These are phyloP conservation scores for Polyodon spathula DNA, from an alignment of 2,113 vertebrate species.

Conservation along the genomic window DNA sequence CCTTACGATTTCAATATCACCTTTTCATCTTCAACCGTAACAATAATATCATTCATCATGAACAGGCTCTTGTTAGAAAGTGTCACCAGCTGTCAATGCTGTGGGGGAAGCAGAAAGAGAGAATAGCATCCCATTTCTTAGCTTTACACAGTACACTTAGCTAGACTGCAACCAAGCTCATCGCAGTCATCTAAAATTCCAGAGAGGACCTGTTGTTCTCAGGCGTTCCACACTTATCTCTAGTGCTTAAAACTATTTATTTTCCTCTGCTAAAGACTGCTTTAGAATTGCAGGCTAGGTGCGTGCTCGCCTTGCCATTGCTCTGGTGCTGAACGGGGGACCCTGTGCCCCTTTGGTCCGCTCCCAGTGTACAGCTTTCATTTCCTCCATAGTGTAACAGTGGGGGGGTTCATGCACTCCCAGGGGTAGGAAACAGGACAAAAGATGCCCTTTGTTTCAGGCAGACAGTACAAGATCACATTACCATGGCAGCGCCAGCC, in stretches of 20 bases:
- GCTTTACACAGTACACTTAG: neutral
- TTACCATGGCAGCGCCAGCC: conserved; percentile 59
- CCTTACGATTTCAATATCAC: no score
- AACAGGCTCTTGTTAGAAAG: no score
- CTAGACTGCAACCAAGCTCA: neutral
- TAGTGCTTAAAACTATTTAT: conserved; percentile 1
- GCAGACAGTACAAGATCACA: conserved; percentile 46
- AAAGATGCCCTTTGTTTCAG: conserved; percentile 62
- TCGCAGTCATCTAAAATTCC: neutral
- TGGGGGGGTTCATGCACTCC: conserved; percentile 34
- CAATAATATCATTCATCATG: no score
- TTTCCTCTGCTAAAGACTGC: conserved; percentile 1
- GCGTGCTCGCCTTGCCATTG: neutral
- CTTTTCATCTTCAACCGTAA: no score
- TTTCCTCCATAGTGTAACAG: conserved; percentile 22
- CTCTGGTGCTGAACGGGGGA: neutral
- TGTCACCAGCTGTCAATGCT: no score
- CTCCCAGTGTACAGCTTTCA: conserved; percentile 7
- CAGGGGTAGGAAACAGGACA: conserved; percentile 45
- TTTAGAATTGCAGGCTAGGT: neutral
- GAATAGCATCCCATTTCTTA: no score
- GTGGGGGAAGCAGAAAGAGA: no score
- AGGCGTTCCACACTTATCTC: neutral
- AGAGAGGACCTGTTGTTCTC: neutral
- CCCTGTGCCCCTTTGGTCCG: neutral